phyloP scores from a whole-genome alignment of 2,888 invertebrate genomes.

The Baronia brevicornis region DNA sequence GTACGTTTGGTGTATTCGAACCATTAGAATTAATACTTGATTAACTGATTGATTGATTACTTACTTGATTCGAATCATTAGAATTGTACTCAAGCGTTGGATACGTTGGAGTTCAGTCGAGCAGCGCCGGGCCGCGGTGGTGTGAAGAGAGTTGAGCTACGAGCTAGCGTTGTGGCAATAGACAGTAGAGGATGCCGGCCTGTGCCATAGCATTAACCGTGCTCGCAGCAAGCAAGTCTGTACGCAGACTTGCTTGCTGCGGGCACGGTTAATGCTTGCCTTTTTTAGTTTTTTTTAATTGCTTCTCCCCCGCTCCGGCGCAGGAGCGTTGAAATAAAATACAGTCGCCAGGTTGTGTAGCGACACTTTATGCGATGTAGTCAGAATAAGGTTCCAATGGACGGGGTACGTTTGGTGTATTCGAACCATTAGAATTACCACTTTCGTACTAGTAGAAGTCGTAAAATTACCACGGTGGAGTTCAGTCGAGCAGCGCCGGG shows the following conservation, averaged over 20 bases:
- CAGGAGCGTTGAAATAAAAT: slow-evolving; percentile 87
- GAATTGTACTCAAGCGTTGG: slow-evolving; percentile 7
- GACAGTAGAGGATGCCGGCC: slow-evolving; percentile 93
- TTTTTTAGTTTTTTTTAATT: slow-evolving; percentile 11
- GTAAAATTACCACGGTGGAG: slow-evolving; percentile 11
- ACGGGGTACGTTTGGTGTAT: no score
- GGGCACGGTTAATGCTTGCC: no score
- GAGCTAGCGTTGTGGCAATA: slow-evolving; percentile 79
- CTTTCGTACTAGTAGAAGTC: slow-evolving; percentile 8
- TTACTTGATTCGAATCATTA: no score
- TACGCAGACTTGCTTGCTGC: no score
- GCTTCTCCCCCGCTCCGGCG: slow-evolving; percentile 66
- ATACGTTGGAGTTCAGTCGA: slow-evolving; percentile 18
- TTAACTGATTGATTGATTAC: no score
- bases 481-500: slow-evolving; percentile 18
- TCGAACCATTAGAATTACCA: slow-evolving; percentile 1
- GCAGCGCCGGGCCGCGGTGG: slow-evolving; percentile 34
- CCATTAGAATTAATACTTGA: no score
- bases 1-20: no score
- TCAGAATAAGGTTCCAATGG: slow-evolving; percentile 1
- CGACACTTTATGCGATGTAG: slow-evolving; percentile 75
- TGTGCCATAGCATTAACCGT: slow-evolving; percentile 97
- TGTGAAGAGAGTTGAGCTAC: slow-evolving; percentile 62
- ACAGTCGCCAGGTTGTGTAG: slow-evolving; percentile 96
- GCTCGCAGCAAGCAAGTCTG: slow-evolving; percentile 88